A percentile compares a stretch with the other conserved stretches of the same genome.
These are phyloP conservation scores for Protophormia terraenovae DNA, from an alignment of 2,888 invertebrate genomes.

Conservation along the genomic window DNA sequence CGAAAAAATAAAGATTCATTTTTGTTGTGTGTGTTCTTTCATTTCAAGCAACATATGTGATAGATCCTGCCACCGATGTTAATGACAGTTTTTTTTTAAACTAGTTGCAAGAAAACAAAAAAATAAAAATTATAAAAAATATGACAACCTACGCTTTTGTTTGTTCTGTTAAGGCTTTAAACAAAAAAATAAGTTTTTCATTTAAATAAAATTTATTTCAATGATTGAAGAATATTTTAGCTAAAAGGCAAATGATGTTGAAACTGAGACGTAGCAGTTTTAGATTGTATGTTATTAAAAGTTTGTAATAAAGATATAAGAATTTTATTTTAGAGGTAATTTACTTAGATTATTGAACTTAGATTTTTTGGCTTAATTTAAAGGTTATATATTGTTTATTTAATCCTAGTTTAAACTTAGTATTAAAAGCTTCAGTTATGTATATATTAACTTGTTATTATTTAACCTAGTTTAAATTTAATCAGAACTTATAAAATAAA, in stretches of 20 bases:
- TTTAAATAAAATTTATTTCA: slow-evolving; percentile 25
- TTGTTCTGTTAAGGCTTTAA: neutral
- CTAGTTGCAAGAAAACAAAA: slow-evolving; percentile 12
- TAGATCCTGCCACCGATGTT: slow-evolving; percentile 54
- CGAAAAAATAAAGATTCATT: neutral
- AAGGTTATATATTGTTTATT: too few relatives aligned
- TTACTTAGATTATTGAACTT: too few relatives aligned
- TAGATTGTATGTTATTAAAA: neutral
- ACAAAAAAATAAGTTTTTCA: neutral
- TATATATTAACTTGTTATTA: too few relatives aligned
- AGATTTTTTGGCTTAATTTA: too few relatives aligned
- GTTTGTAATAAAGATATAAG: neutral
- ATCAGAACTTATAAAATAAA: too few relatives aligned
- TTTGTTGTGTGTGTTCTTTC: slow-evolving; percentile 46
- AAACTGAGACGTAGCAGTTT: neutral
- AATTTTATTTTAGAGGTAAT: too few relatives aligned
- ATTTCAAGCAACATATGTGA: slow-evolving; percentile 39
- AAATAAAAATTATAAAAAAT: neutral
- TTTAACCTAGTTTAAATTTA: too few relatives aligned
- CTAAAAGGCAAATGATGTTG: neutral
- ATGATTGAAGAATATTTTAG: slow-evolving; percentile 8
- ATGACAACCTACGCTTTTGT: slow-evolving; percentile 44
- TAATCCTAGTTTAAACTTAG: too few relatives aligned
- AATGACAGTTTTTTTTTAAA: slow-evolving; percentile 40
- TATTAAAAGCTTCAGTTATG: too few relatives aligned